Conservation (phyloP, 2,797 vertebrate genomes). For the Craterocephalus amniculus region DNA sequence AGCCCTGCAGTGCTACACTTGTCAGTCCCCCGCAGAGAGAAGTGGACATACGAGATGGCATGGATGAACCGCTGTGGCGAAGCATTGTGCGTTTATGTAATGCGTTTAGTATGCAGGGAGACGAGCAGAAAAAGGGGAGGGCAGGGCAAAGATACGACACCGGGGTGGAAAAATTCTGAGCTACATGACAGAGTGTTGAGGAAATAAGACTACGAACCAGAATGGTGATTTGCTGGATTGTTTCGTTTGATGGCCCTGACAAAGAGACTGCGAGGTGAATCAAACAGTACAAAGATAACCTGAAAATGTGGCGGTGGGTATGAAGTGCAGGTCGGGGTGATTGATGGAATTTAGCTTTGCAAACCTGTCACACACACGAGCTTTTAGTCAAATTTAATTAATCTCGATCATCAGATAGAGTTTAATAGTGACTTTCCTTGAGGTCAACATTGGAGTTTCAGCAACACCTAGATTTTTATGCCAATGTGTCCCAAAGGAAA, state of each 20-base stretch:
- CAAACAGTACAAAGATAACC: background rate
- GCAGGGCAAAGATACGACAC: constrained; percentile 28
- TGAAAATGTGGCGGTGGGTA: background rate
- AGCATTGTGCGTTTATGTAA: constrained; percentile 58
- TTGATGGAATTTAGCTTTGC: no score
- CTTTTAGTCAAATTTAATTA: no score
- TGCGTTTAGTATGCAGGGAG: constrained; percentile 62
- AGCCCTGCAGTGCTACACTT: constrained; percentile 50
- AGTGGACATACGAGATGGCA: constrained; percentile 56
- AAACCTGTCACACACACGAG: no score
- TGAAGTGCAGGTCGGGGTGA: background rate
- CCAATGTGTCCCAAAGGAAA: no score
- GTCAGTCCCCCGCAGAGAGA: constrained; percentile 61
- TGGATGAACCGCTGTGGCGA: constrained; percentile 56
- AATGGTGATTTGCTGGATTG: background rate
- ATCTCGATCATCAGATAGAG: no score
- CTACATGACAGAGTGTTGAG: constrained; percentile 6
- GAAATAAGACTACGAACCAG: constrained; percentile 13
- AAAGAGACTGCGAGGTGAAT: constrained; percentile 1
- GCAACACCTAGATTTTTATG: no score
- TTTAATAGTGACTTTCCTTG: no score
- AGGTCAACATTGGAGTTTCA: no score
- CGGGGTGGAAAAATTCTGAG: constrained; percentile 32
- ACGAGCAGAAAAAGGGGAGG: constrained; percentile 23
- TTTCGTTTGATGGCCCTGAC: background rate